Percentiles rank a stretch among this genome's conserved stretches.
phyloP scores from a whole-genome alignment of 1,140 invertebrate species.

The Drosophila auraria region DNA sequence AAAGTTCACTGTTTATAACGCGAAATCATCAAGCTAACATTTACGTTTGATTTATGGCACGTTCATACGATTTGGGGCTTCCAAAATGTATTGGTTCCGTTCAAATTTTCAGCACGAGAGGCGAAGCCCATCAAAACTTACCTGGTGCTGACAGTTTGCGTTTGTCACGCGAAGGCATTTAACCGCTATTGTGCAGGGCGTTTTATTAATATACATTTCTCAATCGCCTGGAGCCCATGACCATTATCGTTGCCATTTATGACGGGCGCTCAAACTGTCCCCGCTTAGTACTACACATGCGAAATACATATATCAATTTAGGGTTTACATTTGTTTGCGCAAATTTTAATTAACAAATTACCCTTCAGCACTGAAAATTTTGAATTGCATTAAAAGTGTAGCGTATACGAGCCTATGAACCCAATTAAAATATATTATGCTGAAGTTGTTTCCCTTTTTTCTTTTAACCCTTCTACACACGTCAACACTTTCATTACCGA shows the following conservation, averaged over 20 bases:
- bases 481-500: not conserved
- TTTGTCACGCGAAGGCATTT: constrained; percentile 79
- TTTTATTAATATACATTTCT: constrained; percentile 69
- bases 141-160: constrained; percentile 69
- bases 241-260: constrained; percentile 30
- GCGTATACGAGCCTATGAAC: not conserved
- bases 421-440: not conserved
- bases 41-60: constrained; percentile 76
- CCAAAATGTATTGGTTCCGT: constrained; percentile 80
- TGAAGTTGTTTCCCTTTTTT: not conserved
- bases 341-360: not conserved
- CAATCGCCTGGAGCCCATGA: constrained; percentile 44
- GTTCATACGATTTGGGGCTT: constrained; percentile 40
- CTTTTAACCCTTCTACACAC: not conserved
- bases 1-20: constrained; percentile 74
- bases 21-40: constrained; percentile 79
- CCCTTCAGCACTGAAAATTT: not conserved
- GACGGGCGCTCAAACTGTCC: not conserved
- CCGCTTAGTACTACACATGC: not conserved
- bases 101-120: constrained; percentile 45
- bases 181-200: constrained; percentile 41
- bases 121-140: constrained; percentile 9
- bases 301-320: not conserved
- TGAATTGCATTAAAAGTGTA: not conserved
- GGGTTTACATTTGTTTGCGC: not conserved